Conservation (phyloP, 2,113 vertebrate species). For the Pterocles orientalis region DNA sequence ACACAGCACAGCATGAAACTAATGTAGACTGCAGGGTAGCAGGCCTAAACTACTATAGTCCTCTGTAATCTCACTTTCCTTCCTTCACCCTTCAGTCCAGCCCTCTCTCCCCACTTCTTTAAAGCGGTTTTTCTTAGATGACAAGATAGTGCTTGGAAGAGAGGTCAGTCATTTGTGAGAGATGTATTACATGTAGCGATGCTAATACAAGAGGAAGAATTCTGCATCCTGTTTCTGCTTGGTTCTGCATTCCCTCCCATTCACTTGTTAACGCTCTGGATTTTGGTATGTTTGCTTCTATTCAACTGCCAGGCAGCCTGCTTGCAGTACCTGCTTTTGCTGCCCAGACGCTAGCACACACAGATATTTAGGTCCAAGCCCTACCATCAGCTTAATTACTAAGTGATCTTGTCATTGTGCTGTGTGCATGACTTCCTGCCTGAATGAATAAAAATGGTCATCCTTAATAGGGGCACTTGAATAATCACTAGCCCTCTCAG, state of each 20-base stretch:
- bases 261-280: not conserved
- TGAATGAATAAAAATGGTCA: not conserved
- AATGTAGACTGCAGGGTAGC: not conserved
- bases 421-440: not conserved
- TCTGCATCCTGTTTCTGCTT: not conserved
- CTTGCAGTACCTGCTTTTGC: not conserved
- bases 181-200: not conserved
- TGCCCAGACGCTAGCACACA: not conserved
- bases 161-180: not conserved
- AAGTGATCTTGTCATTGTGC: not conserved
- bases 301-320: not conserved
- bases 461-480: not conserved
- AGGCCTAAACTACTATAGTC: not conserved
- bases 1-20: not conserved
- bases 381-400: not conserved
- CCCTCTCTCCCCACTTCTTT: not conserved
- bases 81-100: not conserved
- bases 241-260: not conserved
- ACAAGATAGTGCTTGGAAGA: not conserved
- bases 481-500: not conserved
- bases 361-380: not conserved
- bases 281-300: not conserved
- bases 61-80: not conserved
- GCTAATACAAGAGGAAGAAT: not conserved
- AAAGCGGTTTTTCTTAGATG: not conserved